Evolutionary conservation across 2,113 vertebrate species (phyloP).

Genomic region (Xiphophorus couchianus): DNA sequence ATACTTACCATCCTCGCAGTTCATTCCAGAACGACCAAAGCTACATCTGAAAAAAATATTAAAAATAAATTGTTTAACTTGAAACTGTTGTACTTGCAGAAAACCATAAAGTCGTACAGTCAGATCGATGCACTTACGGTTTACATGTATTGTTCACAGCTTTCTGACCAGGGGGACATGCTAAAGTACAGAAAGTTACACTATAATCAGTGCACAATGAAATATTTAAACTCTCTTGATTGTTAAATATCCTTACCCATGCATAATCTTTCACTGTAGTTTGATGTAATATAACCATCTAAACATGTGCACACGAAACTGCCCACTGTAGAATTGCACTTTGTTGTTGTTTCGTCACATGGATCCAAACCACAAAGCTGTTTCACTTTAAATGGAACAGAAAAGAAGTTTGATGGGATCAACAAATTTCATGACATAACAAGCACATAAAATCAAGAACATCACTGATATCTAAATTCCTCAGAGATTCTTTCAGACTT

Average conservation of each 20-base stretch:
- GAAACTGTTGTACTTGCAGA: background rate
- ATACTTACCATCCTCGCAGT: constrained; percentile 78
- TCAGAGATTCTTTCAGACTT: background rate
- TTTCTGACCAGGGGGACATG: constrained; percentile 53
- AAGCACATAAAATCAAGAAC: background rate
- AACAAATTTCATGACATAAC: background rate
- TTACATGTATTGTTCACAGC: rapidly evolving
- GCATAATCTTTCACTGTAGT: constrained; percentile 18
- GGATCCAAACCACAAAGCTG: background rate
- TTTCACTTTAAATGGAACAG: background rate
- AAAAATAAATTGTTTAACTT: constrained; percentile 12
- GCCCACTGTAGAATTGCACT: rapidly evolving
- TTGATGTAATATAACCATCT: rapidly evolving
- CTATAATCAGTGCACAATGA: background rate
- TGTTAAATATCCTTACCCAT: constrained; percentile 40
- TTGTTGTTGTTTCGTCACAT: background rate
- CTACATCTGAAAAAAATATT: constrained; percentile 66
- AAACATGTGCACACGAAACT: background rate
- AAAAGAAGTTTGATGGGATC: background rate
- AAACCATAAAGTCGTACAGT: no score
- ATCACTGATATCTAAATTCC: background rate
- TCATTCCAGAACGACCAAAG: constrained; percentile 72
- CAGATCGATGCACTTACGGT: constrained; percentile 47
- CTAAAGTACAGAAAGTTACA: background rate
- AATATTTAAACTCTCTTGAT: background rate